Conservation (phyloP, 2,888 invertebrate species). For the Thyatira batis region DNA sequence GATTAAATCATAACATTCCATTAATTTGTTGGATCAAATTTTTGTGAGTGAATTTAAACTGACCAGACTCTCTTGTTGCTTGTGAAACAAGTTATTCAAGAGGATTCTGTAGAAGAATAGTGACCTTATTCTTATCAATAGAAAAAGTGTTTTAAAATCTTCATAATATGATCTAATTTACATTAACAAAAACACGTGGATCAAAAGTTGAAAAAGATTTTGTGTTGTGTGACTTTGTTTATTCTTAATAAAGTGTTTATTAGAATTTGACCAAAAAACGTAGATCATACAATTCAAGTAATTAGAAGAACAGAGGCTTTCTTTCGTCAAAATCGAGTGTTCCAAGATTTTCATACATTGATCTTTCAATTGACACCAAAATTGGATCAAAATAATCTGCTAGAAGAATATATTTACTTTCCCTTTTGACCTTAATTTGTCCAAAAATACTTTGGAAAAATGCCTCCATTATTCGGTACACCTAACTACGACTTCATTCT, state of each 20-base stretch:
- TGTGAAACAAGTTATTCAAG: conserved; percentile 34
- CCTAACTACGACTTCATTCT: conserved; percentile 46
- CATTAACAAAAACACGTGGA: too few relatives aligned
- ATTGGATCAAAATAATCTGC: too few relatives aligned
- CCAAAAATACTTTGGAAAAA: conserved; percentile 29
- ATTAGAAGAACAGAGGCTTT: too few relatives aligned
- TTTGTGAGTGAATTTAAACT: conserved; percentile 43
- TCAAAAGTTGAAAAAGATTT: too few relatives aligned
- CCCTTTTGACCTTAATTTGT: not conserved
- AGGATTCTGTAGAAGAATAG: conserved; percentile 8
- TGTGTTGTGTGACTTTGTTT: too few relatives aligned
- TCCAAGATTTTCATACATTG: too few relatives aligned
- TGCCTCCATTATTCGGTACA: conserved; percentile 60
- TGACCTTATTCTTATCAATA: not conserved
- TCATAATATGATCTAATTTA: not conserved
- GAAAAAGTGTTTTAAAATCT: not conserved
- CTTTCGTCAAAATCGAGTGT: too few relatives aligned
- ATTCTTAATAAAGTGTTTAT: too few relatives aligned
- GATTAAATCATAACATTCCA: conserved; percentile 39
- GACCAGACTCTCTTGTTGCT: conserved; percentile 31
- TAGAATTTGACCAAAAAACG: too few relatives aligned
- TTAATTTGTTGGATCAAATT: conserved; percentile 54
- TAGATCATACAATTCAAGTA: too few relatives aligned
- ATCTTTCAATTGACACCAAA: too few relatives aligned
- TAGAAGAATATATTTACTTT: too few relatives aligned